Percentiles rank a stretch among this genome's conserved stretches.
Evolutionary conservation across 2,888 invertebrate species (phyloP).

Genomic region (Rosalia funebris): DNA sequence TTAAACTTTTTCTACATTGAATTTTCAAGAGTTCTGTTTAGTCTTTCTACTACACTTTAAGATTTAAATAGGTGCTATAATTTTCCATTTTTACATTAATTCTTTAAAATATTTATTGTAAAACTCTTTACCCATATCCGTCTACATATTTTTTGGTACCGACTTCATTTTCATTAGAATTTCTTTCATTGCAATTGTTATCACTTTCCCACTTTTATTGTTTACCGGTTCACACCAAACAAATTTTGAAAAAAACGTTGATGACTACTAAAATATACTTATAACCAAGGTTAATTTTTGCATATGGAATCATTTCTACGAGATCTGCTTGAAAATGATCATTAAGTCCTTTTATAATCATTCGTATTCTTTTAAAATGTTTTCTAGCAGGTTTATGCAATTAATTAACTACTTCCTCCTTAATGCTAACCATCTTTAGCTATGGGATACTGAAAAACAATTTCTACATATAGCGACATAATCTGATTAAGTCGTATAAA

Average conservation of each 20-base stretch:
- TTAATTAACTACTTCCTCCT: slow-evolving; percentile 38
- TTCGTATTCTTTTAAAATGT: slow-evolving; percentile 46
- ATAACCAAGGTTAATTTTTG: slow-evolving; percentile 47
- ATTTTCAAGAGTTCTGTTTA: slow-evolving; percentile 37
- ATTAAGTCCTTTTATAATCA: slow-evolving; percentile 51
- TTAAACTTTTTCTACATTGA: slow-evolving; percentile 41
- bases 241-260: slow-evolving; percentile 54
- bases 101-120: slow-evolving; percentile 27
- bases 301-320: slow-evolving; percentile 46
- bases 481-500: neutral
- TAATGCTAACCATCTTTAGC: slow-evolving; percentile 3
- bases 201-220: slow-evolving; percentile 46
- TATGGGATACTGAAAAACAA: neutral
- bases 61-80: slow-evolving; percentile 29
- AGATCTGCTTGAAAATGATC: slow-evolving; percentile 60
- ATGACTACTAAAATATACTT: slow-evolving; percentile 52
- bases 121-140: slow-evolving; percentile 36
- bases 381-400: slow-evolving; percentile 4
- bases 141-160: slow-evolving; percentile 30
- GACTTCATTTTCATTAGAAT: slow-evolving; percentile 1
- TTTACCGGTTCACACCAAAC: slow-evolving; percentile 51
- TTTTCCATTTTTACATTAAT: slow-evolving; percentile 29
- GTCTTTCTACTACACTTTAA: slow-evolving; percentile 16
- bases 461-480: neutral
- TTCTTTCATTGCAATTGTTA: slow-evolving; percentile 34